Base-by-base conservation (phyloP, 1,140 invertebrate genomes). In the Temnothorax longispinosus region DNA sequence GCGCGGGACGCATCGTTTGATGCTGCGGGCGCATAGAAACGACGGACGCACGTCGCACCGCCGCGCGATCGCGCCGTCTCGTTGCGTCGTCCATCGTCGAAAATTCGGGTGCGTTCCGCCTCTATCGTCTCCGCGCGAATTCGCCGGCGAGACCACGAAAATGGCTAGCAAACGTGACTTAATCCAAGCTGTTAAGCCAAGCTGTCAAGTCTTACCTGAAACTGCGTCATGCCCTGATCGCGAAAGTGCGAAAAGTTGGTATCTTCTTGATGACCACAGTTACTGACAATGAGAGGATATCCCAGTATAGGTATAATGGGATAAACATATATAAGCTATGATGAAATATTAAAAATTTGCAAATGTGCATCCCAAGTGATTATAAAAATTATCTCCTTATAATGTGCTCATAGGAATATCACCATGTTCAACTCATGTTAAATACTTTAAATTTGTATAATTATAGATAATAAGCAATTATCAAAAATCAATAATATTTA, bases 21-120 rank as follows among this genome's bases (percentile, higher is more conserved):
- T 52, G 80, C 18, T 62, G 80, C 47, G 54, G 47, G 38, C 18
- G 62, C 86, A 44, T 69, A 71, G 35, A 47, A 71, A 38, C 67
- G 67, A 84, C 18, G 50, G 44, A 74, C 47, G 52, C 3, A 82
- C 41, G 47, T 38, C 41, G 56, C 87, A 47, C 32, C 41, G 67
- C 52, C 44, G 27, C 87, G 81, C 58, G 87, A 52, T 60, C 41
- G 6, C 58, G 67, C n/a, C 88, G 75, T 56, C 67, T 50, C 82
- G 54, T 74, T 38, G 54, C n/a, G 21, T 50, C 88, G 85, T 54
- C 74, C 89, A 90, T 90, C 60, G 65, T 78, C 62, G 50, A 54
- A 58, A 47, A 84, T 35, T n/a, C n/a, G 41, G 41, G n/a, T 21
- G 58, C 80, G 80, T 84, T 44, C 47, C 80, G 80, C 54, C 69